Conservation (phyloP, 2,888 invertebrate species). For the Ligdia adustata region DNA sequence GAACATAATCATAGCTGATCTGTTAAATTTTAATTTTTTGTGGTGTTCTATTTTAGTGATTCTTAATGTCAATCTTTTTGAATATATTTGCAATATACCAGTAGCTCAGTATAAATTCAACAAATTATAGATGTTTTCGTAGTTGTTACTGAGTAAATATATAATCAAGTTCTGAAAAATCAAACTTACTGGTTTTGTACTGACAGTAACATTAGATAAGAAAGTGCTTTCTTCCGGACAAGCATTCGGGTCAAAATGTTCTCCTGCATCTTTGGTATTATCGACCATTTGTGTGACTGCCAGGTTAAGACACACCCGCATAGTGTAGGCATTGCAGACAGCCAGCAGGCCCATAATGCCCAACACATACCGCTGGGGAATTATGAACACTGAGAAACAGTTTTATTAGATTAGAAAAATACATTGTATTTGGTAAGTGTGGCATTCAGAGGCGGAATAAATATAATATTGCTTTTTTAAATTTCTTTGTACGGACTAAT, state of each 20-base stretch:
- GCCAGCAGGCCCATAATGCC: conserved; percentile 90
- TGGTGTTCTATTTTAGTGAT: too few species aligned
- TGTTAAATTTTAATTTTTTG: too few species aligned
- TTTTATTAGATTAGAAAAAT: conserved; percentile 42
- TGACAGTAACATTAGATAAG: conserved; percentile 63
- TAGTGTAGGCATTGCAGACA: conserved; percentile 90
- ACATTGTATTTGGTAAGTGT: background rate
- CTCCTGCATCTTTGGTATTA: conserved; percentile 62
- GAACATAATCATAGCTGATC: too few species aligned
- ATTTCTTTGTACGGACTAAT: too few species aligned
- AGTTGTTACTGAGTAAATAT: too few species aligned
- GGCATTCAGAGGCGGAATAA: too few species aligned
- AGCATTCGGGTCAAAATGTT: conserved; percentile 64
- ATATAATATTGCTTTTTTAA: too few species aligned
- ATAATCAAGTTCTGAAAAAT: too few species aligned
- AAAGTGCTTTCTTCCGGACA: conserved; percentile 69
- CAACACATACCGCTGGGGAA: conserved; percentile 88
- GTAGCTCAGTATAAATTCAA: too few species aligned
- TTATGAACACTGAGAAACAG: conserved; percentile 82
- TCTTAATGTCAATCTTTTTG: too few species aligned
- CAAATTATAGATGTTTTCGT: too few species aligned
- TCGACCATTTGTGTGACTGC: conserved; percentile 88
- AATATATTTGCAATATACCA: too few species aligned
- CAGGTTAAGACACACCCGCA: conserved; percentile 88
- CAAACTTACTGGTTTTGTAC: conserved; percentile 62